Evolutionary conservation across 2,797 vertebrate genomes (phyloP), one percentile per base, ranked within the genome.

Genomic region (Hypotaenidia okinawae): DNA sequence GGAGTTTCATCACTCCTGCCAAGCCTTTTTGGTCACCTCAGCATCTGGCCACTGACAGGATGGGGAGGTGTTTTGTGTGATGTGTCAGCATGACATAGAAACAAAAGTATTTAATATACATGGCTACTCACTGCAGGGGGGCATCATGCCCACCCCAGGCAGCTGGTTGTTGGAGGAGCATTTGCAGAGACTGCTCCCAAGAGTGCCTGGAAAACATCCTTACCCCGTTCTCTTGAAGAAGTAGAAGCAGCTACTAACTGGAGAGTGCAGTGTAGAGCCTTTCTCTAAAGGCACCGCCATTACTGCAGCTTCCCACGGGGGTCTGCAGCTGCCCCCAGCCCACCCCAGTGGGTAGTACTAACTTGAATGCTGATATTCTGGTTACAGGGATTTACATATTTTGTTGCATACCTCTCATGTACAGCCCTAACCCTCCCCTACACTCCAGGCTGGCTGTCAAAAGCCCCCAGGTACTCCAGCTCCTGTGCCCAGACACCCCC

Each of bases 341-440:
- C 2, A 5, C 41, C 35, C 7, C 1, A 0, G 30, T 0, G 0
- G 95, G 84, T 75, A 87, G 39, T 63, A 39, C 39, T 64, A 41
- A 93, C 84, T 89, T 83, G 86, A 96, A 77, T 0, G 0, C 84
- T 64, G 86, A 77, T 84, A n/a, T 41, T 92, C 67, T 77, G 61
- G 75, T 77, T 81, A 93, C 87, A 93, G 94, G 95, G 92, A 87
- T 92, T 90, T 54, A 32, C 2, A 8, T 69, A 22, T 82, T 84
- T 92, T 63, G 87, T 95, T 57, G 45, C 84, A 83, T 74, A 92
- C 78, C 86, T 96, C 87, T 94, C 67, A 54, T 6, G 1, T 74
- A 37, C 30, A 64, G 25, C 49, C 72, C 68, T 57, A 58, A 87
- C 70, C 55, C 66, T 78, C 24, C 12, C 35, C 41, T 51, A 54